These are phyloP conservation scores for Nasonia vitripennis DNA, from an alignment of 1,140 invertebrate genomes.

Conservation along the genomic window DNA sequence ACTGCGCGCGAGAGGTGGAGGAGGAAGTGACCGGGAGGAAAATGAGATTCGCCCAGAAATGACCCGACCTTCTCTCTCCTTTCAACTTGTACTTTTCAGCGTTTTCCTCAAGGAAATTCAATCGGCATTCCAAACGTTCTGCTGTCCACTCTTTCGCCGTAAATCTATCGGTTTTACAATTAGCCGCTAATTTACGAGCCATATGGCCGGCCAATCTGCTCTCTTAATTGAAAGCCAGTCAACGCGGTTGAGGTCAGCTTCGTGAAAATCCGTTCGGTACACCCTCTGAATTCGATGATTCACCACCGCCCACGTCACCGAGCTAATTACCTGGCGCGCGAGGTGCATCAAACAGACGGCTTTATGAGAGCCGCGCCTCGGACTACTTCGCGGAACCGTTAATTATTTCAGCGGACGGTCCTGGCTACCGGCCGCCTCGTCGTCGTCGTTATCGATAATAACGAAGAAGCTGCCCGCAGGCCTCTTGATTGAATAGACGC, in stretches of 20 bases:
- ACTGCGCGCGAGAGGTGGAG: background rate
- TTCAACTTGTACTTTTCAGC: no score
- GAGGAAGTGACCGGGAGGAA: background rate
- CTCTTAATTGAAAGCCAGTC: background rate
- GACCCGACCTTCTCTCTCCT: no score
- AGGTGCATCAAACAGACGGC: constrained; percentile 3
- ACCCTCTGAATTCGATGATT: background rate
- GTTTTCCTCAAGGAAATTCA: no score
- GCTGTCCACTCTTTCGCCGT: background rate
- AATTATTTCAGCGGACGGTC: constrained; percentile 35
- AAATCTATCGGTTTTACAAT: background rate
- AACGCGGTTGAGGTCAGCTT: background rate
- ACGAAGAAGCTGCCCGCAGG: background rate
- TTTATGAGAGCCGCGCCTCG: constrained; percentile 15
- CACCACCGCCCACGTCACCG: background rate
- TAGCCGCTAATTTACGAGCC: background rate
- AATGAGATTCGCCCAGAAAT: background rate
- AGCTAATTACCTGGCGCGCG: background rate
- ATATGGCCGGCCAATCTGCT: background rate
- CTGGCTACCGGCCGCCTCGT: background rate
- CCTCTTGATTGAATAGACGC: constrained; percentile 24
- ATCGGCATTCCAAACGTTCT: background rate
- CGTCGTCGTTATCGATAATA: constrained; percentile 11
- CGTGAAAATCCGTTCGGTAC: background rate
- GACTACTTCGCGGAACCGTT: constrained; percentile 18